Conservation (phyloP, 2,888 invertebrate genomes). For the Drosophila mercatorum region DNA sequence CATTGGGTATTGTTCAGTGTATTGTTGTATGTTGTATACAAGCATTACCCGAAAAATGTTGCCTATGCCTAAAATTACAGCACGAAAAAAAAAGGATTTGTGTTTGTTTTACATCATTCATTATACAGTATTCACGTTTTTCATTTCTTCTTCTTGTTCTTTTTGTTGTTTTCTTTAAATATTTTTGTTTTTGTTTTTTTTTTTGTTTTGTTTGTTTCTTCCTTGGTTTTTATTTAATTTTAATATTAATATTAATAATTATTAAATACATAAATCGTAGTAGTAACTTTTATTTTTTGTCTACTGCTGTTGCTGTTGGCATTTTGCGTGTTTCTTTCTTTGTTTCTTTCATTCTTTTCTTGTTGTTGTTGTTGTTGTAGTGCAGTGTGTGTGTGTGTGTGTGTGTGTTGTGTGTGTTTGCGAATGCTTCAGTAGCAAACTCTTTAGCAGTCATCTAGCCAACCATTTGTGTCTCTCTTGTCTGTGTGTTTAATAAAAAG, state of each 20-base stretch:
- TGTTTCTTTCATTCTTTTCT: not conserved
- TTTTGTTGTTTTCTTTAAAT: not conserved
- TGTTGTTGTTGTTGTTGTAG: not conserved
- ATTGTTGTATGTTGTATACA: constrained; percentile 27
- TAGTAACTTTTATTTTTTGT: constrained; percentile 46
- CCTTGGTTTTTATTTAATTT: not conserved
- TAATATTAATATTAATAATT: constrained; percentile 53
- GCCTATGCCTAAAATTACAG: constrained; percentile 63
- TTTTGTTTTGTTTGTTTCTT: not conserved
- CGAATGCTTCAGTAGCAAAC: constrained; percentile 11
- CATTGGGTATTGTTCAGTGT: constrained; percentile 11
- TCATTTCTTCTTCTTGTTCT: constrained; percentile 1
- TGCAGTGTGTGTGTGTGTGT: not conserved
- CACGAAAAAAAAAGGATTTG: constrained; percentile 45
- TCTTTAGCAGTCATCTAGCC: constrained; percentile 24
- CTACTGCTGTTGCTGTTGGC: constrained; percentile 42
- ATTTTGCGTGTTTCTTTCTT: constrained; percentile 18
- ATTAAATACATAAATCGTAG: constrained; percentile 61
- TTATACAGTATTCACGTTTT: constrained; percentile 43
- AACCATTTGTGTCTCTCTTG: constrained; percentile 3
- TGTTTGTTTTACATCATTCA: constrained; percentile 30
- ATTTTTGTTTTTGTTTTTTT: constrained; percentile 1
- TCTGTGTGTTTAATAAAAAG: not conserved
- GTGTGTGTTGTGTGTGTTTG: not conserved
- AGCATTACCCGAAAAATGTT: constrained; percentile 35